Base-by-base conservation (phyloP, 2,888 invertebrate species). In the Netelia virgata region DNA sequence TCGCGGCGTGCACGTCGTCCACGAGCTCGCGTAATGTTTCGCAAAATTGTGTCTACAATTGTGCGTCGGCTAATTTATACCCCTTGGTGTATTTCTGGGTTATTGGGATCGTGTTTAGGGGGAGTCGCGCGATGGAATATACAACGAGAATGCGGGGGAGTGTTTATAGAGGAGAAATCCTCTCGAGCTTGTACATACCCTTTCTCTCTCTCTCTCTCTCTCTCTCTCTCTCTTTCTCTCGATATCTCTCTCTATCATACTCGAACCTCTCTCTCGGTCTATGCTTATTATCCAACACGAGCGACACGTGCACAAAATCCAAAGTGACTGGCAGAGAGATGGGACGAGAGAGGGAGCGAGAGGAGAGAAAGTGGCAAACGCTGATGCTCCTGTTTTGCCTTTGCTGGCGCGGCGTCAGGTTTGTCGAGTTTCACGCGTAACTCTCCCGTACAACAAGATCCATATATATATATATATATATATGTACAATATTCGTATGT, bases 31-130 rank as follows among this genome's bases (percentile, higher is more conserved):
- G 47, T 14, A 47, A 47, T 47, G 14, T 14, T 47, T 47, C 47
- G 63, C 73, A 63, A 61, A 77, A 82, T 82, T 59, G 77, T 77
- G 47, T 36, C 53, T 20, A 75, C 63, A 69, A 83, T 83, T 78
- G 69, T 69, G 78, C 78, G 64, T 74, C 55, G 3, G 9, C 68
- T 83, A 63, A 83, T 74, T 23, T 36, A 36, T 57, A 83, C 28
- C 16, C 63, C 14, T 70, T 18, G 61, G 57, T 74, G 23, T 68
- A 64, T 53, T 41, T 55, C 63, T 41, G 18, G 47, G 61, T 57
- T 70, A 83, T 79, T 64, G 74, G 36, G 50, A 74, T 83, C 69
- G 69, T 61, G 69, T 53, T 73, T 47, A 83, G 41, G 68, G 43
- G 14, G 3, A 47, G 14, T 14, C 10, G 36, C 23, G 64, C 64